phyloP scores from a whole-genome alignment of 37 sponge, comb jelly and placozoan genomes.

The Aplysina aerophoba region DNA sequence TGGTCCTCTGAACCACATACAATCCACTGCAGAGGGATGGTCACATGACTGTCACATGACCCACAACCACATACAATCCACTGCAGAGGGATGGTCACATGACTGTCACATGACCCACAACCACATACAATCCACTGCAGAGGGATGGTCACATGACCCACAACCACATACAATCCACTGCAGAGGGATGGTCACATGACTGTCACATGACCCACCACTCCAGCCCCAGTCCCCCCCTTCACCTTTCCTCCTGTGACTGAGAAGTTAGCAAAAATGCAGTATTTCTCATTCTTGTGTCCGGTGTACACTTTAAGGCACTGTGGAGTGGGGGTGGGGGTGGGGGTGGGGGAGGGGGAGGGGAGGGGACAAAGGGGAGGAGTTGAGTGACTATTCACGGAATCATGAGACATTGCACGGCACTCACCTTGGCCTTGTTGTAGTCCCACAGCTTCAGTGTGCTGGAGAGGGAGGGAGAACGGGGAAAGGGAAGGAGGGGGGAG shows the following conservation, averaged over 20 bases:
- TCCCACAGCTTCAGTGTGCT: conserved; percentile 97
- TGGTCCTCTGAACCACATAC: conserved; percentile 97
- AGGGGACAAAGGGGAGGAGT: neutral
- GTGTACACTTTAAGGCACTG: conserved; percentile 94
- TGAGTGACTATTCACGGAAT: neutral
- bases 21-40: conserved; percentile 79
- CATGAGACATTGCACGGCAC: neutral
- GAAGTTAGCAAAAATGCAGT: conserved; percentile 97
- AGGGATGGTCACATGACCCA: no score
- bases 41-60: no score
- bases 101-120: neutral
- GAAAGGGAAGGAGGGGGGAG: neutral
- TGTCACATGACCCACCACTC: neutral
- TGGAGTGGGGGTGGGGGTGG: neutral
- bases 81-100: neutral
- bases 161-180: no score
- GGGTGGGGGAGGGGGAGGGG: neutral
- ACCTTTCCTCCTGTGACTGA: conserved; percentile 99
- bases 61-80: neutral
- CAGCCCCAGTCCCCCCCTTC: no score
- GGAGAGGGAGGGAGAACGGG: neutral
- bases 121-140: conserved; percentile 96
- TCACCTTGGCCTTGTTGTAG: conserved; percentile 87
- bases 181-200: neutral
- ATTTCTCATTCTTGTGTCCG: conserved; percentile 98